Evolutionary conservation across 2,113 vertebrate species (phyloP).

Genomic region (Hyperopisus bebe): DNA sequence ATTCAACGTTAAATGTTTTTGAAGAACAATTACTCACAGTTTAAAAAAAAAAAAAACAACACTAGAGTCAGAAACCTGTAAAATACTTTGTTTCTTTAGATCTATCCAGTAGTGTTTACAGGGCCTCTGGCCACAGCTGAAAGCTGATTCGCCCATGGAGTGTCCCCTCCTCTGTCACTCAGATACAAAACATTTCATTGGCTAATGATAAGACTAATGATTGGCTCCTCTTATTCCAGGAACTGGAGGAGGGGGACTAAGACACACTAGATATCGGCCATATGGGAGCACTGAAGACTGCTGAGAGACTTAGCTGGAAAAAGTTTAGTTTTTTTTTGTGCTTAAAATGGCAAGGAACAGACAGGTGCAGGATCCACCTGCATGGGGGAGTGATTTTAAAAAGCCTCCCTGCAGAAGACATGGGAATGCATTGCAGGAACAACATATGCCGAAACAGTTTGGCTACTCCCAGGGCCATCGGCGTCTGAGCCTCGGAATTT

Average conservation of each 20-base stretch:
- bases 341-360: background rate
- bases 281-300: background rate
- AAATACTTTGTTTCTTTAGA: background rate
- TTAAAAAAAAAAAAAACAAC: background rate
- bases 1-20: background rate
- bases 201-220: background rate
- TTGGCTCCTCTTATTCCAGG: background rate
- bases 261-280: background rate
- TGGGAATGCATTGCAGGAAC: background rate
- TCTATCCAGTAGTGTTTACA: background rate
- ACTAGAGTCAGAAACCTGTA: background rate
- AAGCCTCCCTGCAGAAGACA: background rate
- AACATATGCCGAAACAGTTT: conserved; percentile 16
- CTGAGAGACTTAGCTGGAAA: background rate
- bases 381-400: background rate
- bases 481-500: background rate
- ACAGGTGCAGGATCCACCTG: conserved; percentile 13
- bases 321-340: background rate
- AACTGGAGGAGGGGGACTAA: background rate
- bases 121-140: background rate
- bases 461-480: background rate
- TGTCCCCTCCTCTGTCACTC: background rate
- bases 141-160: background rate
- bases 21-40: background rate
- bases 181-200: background rate